Evolutionary conservation across 2,888 invertebrate genomes (phyloP).

Genomic region (Deroplatys truncata): DNA sequence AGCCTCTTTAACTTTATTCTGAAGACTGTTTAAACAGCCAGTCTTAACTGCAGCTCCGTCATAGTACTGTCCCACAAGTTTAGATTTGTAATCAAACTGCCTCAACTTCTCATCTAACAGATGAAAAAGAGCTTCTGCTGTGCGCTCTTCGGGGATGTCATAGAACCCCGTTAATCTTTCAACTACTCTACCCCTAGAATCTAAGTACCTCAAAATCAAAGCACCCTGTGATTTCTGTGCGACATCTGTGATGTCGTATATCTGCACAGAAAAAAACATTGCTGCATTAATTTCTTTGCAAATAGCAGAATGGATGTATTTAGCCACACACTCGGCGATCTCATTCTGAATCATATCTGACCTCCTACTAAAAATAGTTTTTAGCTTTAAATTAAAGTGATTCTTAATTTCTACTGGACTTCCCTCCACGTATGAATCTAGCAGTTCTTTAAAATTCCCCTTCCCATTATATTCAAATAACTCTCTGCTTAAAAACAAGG

Average conservation of each 20-base stretch:
- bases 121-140: neutral
- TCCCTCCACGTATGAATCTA: neutral
- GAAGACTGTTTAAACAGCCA: too few relatives aligned
- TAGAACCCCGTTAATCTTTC: too few relatives aligned
- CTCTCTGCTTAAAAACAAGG: neutral
- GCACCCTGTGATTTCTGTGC: neutral
- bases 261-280: neutral
- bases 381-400: neutral
- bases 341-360: neutral
- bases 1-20: neutral
- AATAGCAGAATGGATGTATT: neutral
- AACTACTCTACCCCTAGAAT: neutral
- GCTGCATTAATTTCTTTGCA: neutral
- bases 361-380: neutral
- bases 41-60: neutral
- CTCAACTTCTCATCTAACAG: neutral
- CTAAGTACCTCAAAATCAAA: neutral
- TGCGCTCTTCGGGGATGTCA: neutral
- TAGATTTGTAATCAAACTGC: neutral
- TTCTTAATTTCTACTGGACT: neutral
- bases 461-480: neutral
- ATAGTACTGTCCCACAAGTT: neutral
- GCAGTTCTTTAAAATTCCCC: neutral
- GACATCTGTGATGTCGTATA: neutral
- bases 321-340: neutral